Base-by-base conservation (phyloP, 2,797 vertebrate genomes). In the Ptychobarbus kaznakovi region DNA sequence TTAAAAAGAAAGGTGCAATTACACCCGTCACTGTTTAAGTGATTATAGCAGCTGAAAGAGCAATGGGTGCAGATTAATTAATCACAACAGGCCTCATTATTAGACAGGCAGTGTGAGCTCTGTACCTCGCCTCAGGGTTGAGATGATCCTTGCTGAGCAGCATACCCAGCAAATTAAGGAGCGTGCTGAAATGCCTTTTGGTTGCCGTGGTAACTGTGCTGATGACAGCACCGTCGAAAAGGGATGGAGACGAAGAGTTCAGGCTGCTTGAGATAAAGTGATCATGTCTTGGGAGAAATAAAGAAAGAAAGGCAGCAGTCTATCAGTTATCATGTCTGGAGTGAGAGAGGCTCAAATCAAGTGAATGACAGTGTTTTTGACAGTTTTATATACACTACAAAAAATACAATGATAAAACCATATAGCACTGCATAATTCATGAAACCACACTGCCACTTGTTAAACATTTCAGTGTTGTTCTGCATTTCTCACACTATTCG, bases 211-310 rank as follows among this genome's bases (percentile, higher is more conserved):
- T 99, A 81, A 99, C 98, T 1, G 98, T 99, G 92, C 98, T 99
- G 93, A 99, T 99, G 90, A 99, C 98, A 0, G 98, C 98, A 11
- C 97, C 98, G 15, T 99, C 98, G 81, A 99, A 99, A 75, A 99
- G 93, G 5, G 98, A 98, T 11, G 98, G 98, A 49, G 98, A 99
- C 0, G 98, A 99, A 15, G 98, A 97, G 28, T 98, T 99, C 88
- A 99, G 96, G 92, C 98, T 99, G 92, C 98, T 99, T 75, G 98
- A 99, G 93, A 99, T 99, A 92, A 99, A 99, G 91, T 99, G 98
- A 86, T 99, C 98, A 0, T 99, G 98, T 89, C 98, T 99, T 87
- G 89, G 40, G n/a, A 66, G 84, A 75, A 0, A 69, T 65, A 61
- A 0, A 84, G 40, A 84, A 2, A 88, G 13, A 7, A 5, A 65